Percentiles rank a stretch among this genome's conserved stretches.
Conservation (phyloP, 2,113 vertebrate genomes). For the Passer montanus region DNA sequence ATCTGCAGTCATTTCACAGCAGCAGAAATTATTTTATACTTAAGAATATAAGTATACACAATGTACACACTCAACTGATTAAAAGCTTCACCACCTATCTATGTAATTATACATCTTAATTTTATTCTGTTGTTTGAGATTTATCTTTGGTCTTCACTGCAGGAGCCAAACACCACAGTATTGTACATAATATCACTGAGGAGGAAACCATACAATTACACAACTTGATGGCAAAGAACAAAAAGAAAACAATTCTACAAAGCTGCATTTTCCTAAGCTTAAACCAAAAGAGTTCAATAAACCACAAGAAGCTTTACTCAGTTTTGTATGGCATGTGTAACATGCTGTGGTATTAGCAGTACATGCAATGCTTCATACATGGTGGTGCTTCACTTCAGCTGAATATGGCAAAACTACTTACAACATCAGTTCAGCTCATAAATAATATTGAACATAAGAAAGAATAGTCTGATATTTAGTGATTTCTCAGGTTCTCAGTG, state of each 20-base stretch:
- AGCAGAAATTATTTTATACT: background rate
- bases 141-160: background rate
- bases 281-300: slow-evolving; percentile 61
- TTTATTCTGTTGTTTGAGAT: background rate
- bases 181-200: background rate
- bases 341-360: slow-evolving; percentile 41
- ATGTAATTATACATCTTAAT: background rate
- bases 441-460: slow-evolving; percentile 47
- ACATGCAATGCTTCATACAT: slow-evolving; percentile 24
- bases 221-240: background rate
- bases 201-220: slow-evolving; percentile 15
- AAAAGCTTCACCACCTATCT: background rate
- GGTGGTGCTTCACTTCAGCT: slow-evolving; percentile 24
- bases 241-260: slow-evolving; percentile 57
- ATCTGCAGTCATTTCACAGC: background rate
- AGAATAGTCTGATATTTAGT: slow-evolving; percentile 18
- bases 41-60: background rate
- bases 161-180: background rate
- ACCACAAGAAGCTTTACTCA: slow-evolving; percentile 33
- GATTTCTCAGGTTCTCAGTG: slow-evolving; percentile 27
- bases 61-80: background rate
- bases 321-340: slow-evolving; percentile 56
- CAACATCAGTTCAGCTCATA: slow-evolving; percentile 57
- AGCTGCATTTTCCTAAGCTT: slow-evolving; percentile 52
- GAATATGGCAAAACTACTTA: slow-evolving; percentile 40